A percentile compares a stretch with the other conserved stretches of the same genome.
Conservation (phyloP, 2,888 invertebrate species). For the Cryptus armator region DNA sequence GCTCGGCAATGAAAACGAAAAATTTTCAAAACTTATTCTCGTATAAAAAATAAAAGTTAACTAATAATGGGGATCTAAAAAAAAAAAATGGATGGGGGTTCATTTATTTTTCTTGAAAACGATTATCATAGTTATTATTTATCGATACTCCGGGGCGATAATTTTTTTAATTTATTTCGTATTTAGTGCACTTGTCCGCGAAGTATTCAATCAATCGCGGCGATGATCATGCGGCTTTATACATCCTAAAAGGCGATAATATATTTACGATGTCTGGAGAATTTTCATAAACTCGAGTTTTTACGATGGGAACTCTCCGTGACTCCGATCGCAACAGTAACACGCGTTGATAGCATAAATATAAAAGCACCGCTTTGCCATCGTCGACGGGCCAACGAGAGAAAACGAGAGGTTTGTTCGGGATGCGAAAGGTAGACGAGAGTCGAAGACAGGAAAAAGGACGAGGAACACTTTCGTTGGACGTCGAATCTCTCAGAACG, state of each 20-base stretch:
- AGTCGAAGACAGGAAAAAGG: not conserved
- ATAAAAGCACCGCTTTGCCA: constrained; percentile 32
- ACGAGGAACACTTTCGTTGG: constrained; percentile 25
- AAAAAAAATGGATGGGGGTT: not conserved
- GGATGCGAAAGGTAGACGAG: not conserved
- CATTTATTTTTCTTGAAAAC: not conserved
- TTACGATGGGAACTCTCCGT: constrained; percentile 24
- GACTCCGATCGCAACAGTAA: constrained; percentile 32
- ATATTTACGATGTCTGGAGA: constrained; percentile 57
- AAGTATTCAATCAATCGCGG: not conserved
- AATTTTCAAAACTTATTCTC: not conserved
- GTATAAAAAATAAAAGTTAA: not conserved
- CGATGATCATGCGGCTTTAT: not conserved
- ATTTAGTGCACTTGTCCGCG: not conserved
- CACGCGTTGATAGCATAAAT: constrained; percentile 41
- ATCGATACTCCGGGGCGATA: not conserved
- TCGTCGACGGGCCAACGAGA: not conserved
- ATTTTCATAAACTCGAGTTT: constrained; percentile 55
- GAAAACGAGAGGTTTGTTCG: constrained; percentile 39
- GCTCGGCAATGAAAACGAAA: not conserved
- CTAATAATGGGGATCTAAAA: not conserved
- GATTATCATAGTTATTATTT: not conserved
- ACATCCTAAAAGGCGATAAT: not conserved
- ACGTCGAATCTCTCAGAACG: not conserved
- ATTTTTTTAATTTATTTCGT: not conserved